Conservation (phyloP, 2,113 vertebrate genomes). For the rabbit (Oryctolagus cuniculus) region mOryCun1.1 NC_091436.1:60717001-60717500, state of each 20-base stretch:
- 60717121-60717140: not conserved
- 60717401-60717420: too few species aligned
- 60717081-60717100: not conserved
- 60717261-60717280: not conserved
- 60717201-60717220: not conserved
- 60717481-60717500: too few species aligned
- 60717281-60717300: slow-evolving; percentile 34
- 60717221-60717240: too few species aligned
- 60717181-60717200: not conserved
- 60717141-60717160: slow-evolving; percentile 24
- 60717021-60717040: slow-evolving; percentile 1
- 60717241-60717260: not conserved
- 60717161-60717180: not conserved
- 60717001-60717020: not conserved
- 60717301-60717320: slow-evolving; percentile 21
- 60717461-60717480: too few species aligned
- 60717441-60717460: too few species aligned
- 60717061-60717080: slow-evolving; percentile 23
- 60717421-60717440: too few species aligned
- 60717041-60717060: not conserved
- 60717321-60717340: not conserved
- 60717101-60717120: not conserved
- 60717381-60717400: too few species aligned
- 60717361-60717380: too few species aligned
- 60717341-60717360: not conserved